A percentile compares a stretch with the other conserved stretches of the same genome.
Evolutionary conservation across 2,888 invertebrate genomes (phyloP).

Genomic region (Cheilosia scutellata): DNA sequence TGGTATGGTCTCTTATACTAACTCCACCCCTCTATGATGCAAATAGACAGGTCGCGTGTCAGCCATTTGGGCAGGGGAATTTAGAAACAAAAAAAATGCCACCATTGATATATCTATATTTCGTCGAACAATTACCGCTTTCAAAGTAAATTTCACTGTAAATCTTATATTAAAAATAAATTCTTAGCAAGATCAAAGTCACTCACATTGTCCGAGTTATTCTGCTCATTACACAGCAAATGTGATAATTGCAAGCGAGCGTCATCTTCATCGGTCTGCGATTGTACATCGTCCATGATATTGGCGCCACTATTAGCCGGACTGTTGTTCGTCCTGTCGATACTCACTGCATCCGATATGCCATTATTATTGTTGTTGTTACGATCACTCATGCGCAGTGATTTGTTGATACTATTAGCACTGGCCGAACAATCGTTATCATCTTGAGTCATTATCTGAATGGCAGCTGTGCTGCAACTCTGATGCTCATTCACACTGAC

Average conservation of each 20-base stretch:
- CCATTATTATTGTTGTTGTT: conserved; percentile 67
- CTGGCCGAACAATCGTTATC: conserved; percentile 62
- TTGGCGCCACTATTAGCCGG: conserved; percentile 64
- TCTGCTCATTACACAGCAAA: conserved; percentile 69
- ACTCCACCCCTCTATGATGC: no score
- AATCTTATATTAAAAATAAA: conserved; percentile 1
- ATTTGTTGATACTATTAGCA: conserved; percentile 65
- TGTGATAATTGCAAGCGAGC: conserved; percentile 76
- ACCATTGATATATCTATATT: no score
- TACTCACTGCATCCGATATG: conserved; percentile 36
- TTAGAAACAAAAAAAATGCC: no score
- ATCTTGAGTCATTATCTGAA: conserved; percentile 61
- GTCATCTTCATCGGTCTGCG: conserved; percentile 64
- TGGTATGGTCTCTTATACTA: no score
- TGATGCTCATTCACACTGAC: conserved; percentile 45
- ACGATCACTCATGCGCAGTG: conserved; percentile 72
- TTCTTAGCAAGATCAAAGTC: conserved; percentile 7
- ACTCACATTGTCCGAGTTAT: conserved; percentile 71
- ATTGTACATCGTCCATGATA: conserved; percentile 59
- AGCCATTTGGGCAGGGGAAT: no score
- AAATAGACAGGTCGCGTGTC: no score
- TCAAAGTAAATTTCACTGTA: no score
- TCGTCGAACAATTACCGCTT: no score
- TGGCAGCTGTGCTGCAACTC: conserved; percentile 1
- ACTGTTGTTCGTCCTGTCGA: conserved; percentile 40